phyloP scores from a whole-genome alignment of 2,113 vertebrate genomes.

The Tyrannus savana region DNA sequence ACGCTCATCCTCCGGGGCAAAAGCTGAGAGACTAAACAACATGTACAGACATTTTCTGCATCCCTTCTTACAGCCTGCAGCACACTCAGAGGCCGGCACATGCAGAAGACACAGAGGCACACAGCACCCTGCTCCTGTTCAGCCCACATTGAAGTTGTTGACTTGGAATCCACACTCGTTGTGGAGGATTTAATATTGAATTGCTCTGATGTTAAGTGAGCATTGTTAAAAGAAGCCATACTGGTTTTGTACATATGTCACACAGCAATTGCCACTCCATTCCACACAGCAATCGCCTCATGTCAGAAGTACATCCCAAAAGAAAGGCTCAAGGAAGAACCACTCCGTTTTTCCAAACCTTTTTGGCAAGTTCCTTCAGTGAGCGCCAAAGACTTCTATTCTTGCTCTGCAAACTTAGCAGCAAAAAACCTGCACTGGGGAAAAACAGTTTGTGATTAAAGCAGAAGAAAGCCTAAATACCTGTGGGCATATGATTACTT shows the following conservation, averaged over 20 bases:
- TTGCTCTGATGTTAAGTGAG: not conserved
- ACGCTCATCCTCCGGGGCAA: not conserved
- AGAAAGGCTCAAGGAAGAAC: not conserved
- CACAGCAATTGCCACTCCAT: not conserved
- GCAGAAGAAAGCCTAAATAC: not conserved
- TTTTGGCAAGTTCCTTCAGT: not conserved
- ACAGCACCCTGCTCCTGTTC: not conserved
- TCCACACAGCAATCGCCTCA: not conserved
- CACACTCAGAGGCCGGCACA: not conserved
- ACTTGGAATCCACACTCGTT: not conserved
- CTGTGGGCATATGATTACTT: not conserved
- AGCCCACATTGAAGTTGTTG: not conserved
- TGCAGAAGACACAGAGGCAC: not conserved
- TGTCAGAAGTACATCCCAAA: not conserved
- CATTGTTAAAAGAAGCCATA: not conserved
- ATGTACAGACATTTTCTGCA: not conserved
- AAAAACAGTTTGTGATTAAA: not conserved
- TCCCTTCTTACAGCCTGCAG: not conserved
- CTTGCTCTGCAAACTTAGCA: not conserved
- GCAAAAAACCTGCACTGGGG: not conserved
- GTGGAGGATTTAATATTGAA: not conserved
- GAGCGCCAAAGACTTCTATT: rapidly evolving
- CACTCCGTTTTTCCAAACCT: not conserved
- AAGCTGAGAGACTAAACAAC: not conserved
- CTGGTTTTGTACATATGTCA: rapidly evolving